Conservation (phyloP, 2,797 vertebrate species). For the Sphenopsis melanotis region DNA sequence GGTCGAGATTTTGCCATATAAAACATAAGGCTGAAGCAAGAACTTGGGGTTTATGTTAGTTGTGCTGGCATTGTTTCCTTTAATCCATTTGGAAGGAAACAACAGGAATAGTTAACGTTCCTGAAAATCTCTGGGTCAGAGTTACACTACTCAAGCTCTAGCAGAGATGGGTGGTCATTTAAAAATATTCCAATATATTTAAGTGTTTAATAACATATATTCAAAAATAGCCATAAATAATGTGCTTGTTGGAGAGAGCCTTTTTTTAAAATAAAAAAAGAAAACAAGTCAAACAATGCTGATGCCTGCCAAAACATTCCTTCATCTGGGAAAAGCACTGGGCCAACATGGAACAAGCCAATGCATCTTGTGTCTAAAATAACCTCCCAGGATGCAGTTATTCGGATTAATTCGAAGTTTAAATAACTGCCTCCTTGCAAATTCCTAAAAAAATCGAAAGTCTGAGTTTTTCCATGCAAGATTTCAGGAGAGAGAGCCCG, state of each 20-base stretch:
- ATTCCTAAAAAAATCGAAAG: background rate
- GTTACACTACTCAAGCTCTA: background rate
- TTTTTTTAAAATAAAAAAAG: background rate
- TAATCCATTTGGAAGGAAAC: background rate
- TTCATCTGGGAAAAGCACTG: conserved; percentile 12
- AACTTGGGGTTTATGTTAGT: background rate
- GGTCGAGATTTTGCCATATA: background rate
- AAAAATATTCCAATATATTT: background rate
- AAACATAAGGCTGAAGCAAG: background rate
- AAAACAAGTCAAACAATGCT: background rate
- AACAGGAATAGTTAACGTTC: background rate
- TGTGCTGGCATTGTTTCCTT: background rate
- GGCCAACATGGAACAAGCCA: background rate
- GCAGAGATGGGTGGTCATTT: conserved; percentile 6
- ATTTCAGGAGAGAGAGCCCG: background rate
- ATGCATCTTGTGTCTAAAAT: background rate
- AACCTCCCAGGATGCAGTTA: background rate
- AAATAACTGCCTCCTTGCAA: background rate
- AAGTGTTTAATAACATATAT: background rate
- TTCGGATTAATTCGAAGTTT: rapidly evolving
- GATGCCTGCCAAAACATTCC: conserved; percentile 27
- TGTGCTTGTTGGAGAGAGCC: background rate
- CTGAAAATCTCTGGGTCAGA: background rate
- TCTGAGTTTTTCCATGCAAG: rapidly evolving
- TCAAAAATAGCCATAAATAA: conserved; percentile 23